A percentile compares a stretch with the other conserved stretches of the same genome.
These are phyloP conservation scores for Drosophila murphyi DNA, from an alignment of 1,140 invertebrate species.

Conservation along the genomic window DNA sequence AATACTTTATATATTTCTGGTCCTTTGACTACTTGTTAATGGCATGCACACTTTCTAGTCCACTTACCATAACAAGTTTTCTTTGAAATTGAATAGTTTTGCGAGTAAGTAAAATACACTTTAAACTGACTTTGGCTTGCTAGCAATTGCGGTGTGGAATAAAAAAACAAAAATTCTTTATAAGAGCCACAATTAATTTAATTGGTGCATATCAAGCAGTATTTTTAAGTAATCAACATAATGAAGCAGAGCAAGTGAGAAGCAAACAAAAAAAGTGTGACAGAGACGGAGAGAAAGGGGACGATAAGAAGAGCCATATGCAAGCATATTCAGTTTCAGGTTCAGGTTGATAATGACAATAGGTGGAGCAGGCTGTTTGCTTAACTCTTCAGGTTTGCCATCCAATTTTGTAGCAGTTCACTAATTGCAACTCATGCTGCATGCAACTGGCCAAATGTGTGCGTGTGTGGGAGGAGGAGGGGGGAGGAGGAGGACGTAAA, in stretches of 20 bases:
- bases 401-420: constrained; percentile 30
- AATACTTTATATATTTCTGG: background rate
- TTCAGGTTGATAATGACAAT: constrained; percentile 5
- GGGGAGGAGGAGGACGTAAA: background rate
- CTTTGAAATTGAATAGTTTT: background rate
- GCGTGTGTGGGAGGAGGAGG: background rate
- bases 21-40: too few relatives aligned
- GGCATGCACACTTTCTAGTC: too few relatives aligned
- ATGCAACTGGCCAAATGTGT: constrained; percentile 17
- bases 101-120: too few relatives aligned
- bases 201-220: background rate
- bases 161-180: too few relatives aligned
- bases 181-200: background rate
- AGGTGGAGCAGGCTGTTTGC: constrained; percentile 4
- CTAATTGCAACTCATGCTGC: constrained; percentile 53
- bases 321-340: constrained; percentile 1
- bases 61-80: too few relatives aligned
- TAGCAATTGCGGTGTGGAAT: too few relatives aligned
- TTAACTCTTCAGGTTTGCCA: constrained; percentile 15
- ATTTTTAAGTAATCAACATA: constrained; percentile 2
- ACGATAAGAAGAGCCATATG: too few relatives aligned
- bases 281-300: background rate
- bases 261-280: background rate
- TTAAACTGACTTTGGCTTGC: too few relatives aligned
- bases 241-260: background rate